Percentiles rank a stretch among this genome's conserved stretches.
Conservation (phyloP, 2,888 invertebrate genomes). For the Orthosia cruda region DNA sequence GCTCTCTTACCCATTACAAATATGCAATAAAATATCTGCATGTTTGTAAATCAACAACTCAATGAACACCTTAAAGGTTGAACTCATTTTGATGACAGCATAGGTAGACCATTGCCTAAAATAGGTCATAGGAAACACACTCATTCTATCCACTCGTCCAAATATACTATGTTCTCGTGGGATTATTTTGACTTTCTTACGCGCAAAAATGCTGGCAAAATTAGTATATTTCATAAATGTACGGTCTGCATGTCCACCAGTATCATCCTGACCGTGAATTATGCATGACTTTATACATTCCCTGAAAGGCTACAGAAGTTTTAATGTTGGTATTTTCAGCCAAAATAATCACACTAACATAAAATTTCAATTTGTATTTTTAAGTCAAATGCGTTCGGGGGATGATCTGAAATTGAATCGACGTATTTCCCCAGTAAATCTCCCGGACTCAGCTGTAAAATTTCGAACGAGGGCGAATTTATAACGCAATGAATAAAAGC, state of each 20-base stretch:
- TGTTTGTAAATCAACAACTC: not conserved
- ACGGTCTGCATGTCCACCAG: too few species aligned
- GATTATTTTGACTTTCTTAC: too few species aligned
- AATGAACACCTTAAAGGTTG: not conserved
- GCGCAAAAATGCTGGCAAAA: too few species aligned
- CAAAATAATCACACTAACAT: slow-evolving; percentile 20
- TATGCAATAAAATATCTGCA: not conserved
- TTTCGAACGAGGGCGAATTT: slow-evolving; percentile 76
- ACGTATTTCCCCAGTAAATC: slow-evolving; percentile 67
- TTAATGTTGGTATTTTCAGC: not conserved
- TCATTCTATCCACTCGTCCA: too few species aligned
- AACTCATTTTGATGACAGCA: not conserved
- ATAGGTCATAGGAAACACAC: too few species aligned
- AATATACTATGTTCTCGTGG: too few species aligned
- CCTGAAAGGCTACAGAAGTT: not conserved
- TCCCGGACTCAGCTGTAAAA: slow-evolving; percentile 70
- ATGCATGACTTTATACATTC: not conserved
- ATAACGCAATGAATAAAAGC: slow-evolving; percentile 78
- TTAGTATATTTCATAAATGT: too few species aligned
- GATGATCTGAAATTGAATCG: slow-evolving; percentile 67
- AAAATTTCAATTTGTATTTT: slow-evolving; percentile 55
- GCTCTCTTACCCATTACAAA: too few species aligned
- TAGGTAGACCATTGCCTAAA: too few species aligned
- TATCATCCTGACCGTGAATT: too few species aligned
- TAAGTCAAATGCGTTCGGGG: slow-evolving; percentile 58